phyloP scores from a whole-genome alignment of 2,888 invertebrate species.

The Drosophila eohydei region DNA sequence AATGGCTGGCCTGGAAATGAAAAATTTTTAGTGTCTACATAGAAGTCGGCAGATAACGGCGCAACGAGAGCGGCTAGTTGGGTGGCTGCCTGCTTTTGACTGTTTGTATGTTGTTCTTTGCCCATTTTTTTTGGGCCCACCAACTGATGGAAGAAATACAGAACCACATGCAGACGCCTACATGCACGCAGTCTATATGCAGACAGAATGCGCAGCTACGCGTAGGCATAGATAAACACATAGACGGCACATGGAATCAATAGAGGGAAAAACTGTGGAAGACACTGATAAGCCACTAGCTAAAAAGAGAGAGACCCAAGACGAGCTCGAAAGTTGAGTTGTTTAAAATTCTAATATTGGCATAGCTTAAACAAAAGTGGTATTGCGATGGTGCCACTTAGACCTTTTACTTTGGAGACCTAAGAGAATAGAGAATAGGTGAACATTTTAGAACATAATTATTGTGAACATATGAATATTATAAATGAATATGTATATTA shows the following conservation, averaged over 20 bases:
- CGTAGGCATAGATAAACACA: slow-evolving; percentile 72
- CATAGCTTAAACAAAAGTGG: not conserved
- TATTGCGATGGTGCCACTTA: not conserved
- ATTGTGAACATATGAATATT: too few relatives aligned
- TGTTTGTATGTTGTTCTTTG: slow-evolving; percentile 61
- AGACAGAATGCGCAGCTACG: slow-evolving; percentile 42
- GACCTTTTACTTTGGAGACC: not conserved
- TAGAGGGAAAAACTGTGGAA: slow-evolving; percentile 30
- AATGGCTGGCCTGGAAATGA: slow-evolving; percentile 68
- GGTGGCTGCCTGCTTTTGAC: slow-evolving; percentile 67
- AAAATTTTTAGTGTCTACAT: slow-evolving; percentile 79
- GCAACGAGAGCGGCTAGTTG: slow-evolving; percentile 22
- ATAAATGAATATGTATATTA: too few relatives aligned
- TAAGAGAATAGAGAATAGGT: too few relatives aligned
- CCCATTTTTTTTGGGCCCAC: slow-evolving; percentile 40
- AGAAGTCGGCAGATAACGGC: slow-evolving; percentile 69
- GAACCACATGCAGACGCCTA: not conserved
- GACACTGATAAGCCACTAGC: slow-evolving; percentile 37
- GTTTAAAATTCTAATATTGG: slow-evolving; percentile 6
- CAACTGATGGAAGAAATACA: slow-evolving; percentile 49
- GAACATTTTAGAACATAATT: not conserved
- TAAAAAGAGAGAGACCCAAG: not conserved
- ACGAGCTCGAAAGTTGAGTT: slow-evolving; percentile 11
- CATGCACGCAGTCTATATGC: slow-evolving; percentile 15
- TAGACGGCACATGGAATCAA: slow-evolving; percentile 34